Evolutionary conservation across 2,888 invertebrate species (phyloP).

Genomic region (Alentia gelatinosa): DNA sequence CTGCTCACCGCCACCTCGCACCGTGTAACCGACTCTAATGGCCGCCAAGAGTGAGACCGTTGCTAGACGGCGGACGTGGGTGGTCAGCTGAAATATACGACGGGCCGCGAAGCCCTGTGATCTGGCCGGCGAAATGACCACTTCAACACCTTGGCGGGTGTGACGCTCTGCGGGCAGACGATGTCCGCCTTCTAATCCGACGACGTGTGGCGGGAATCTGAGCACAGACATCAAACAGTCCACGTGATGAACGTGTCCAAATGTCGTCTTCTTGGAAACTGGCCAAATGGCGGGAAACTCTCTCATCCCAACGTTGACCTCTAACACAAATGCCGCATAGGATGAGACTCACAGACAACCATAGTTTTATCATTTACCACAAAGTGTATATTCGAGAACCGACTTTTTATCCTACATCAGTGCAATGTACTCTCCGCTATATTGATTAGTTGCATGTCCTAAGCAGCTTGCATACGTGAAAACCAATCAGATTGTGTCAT

Average conservation of each 20-base stretch:
- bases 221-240: background rate
- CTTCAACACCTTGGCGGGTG: background rate
- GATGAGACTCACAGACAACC: background rate
- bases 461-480: too few species aligned
- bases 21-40: too few species aligned
- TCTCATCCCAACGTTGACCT: background rate
- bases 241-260: background rate
- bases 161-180: background rate
- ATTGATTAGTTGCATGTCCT: too few species aligned
- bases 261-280: slow-evolving; percentile 16
- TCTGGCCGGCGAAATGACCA: background rate
- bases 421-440: too few species aligned
- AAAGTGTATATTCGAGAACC: background rate
- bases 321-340: background rate
- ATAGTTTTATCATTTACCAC: background rate
- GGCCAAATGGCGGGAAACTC: background rate
- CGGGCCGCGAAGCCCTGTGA: background rate
- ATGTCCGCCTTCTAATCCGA: background rate
- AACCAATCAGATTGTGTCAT: too few species aligned
- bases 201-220: slow-evolving; percentile 10
- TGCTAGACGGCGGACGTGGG: background rate
- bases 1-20: too few species aligned
- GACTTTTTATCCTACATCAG: background rate
- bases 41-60: too few species aligned
- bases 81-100: background rate